Percentiles rank a stretch among this genome's conserved stretches.
phyloP scores from a whole-genome alignment of 2,888 invertebrate species.

The Trachelus iudaicus region DNA sequence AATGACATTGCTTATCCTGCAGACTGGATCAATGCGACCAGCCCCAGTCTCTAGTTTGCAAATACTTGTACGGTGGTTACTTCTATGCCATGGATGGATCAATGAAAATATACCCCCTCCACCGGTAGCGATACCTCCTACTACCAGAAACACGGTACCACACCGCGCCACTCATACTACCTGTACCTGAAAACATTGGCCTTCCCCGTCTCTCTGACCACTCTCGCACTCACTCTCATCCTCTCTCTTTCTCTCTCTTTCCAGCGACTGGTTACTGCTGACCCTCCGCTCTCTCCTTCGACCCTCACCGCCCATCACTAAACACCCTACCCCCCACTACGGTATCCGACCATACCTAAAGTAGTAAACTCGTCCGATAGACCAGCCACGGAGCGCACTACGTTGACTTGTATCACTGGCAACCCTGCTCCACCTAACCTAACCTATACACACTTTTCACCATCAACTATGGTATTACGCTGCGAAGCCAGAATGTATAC shows the following conservation, averaged over 20 bases:
- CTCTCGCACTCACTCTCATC: background rate
- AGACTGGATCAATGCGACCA: conserved; percentile 14
- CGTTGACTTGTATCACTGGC: conserved; percentile 1
- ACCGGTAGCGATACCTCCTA: conserved; percentile 35
- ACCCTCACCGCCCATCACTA: background rate
- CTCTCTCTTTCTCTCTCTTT: background rate
- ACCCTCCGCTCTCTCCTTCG: background rate
- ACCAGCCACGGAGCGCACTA: background rate
- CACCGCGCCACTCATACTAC: conserved; percentile 48
- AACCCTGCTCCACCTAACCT: background rate
- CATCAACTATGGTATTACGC: background rate
- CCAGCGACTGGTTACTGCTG: background rate
- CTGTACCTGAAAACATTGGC: conserved; percentile 50
- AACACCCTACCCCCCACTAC: background rate
- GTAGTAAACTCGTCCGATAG: conserved; percentile 25
- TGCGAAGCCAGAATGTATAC: background rate
- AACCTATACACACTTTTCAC: background rate
- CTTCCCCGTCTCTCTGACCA: background rate
- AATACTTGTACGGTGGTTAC: conserved; percentile 40
- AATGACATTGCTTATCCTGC: background rate
- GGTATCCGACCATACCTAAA: conserved; percentile 24
- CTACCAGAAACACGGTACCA: conserved; percentile 40
- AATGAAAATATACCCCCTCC: conserved; percentile 59
- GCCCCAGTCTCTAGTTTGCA: conserved; percentile 38
- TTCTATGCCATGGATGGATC: conserved; percentile 59